Conservation (phyloP, 2,113 vertebrate species). For the Girardinichthys multiradiatus region DNA sequence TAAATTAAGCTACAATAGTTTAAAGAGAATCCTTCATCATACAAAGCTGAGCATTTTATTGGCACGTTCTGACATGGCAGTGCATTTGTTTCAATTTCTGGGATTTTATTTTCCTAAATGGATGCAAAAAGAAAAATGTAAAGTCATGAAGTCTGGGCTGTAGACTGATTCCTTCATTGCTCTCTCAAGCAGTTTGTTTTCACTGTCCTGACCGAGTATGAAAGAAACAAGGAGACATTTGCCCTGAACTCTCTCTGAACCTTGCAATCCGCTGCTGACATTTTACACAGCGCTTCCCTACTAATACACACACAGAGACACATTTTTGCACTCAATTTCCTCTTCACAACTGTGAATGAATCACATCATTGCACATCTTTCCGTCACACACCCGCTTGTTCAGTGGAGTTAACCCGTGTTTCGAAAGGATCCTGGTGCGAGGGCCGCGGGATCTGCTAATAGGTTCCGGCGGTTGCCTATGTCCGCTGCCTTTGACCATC, state of each 20-base stretch:
- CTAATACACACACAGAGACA: not conserved
- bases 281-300: constrained; percentile 25
- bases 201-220: not conserved
- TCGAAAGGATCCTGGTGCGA: not conserved
- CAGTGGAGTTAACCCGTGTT: not conserved
- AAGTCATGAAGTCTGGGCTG: not conserved
- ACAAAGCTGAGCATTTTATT: not conserved
- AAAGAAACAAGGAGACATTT: constrained; percentile 16
- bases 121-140: not conserved
- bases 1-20: not conserved
- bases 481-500: constrained; percentile 38
- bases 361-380: constrained; percentile 27
- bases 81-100: not conserved
- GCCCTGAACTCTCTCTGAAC: constrained; percentile 65
- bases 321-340: constrained; percentile 2
- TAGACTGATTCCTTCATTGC: not conserved
- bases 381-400: not conserved
- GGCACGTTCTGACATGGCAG: too few relatives aligned
- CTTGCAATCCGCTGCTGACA: constrained; percentile 46
- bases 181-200: not conserved
- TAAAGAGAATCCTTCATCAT: not conserved
- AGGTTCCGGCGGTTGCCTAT: constrained; percentile 32
- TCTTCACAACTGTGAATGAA: constrained; percentile 20
- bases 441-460: constrained; percentile 38
- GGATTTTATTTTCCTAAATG: not conserved